Evolutionary conservation across 92 coral and sea anemone species (phyloP), one percentile per base, ranked within the genome.

Genomic region (Umimayanthus chanpuru): DNA sequence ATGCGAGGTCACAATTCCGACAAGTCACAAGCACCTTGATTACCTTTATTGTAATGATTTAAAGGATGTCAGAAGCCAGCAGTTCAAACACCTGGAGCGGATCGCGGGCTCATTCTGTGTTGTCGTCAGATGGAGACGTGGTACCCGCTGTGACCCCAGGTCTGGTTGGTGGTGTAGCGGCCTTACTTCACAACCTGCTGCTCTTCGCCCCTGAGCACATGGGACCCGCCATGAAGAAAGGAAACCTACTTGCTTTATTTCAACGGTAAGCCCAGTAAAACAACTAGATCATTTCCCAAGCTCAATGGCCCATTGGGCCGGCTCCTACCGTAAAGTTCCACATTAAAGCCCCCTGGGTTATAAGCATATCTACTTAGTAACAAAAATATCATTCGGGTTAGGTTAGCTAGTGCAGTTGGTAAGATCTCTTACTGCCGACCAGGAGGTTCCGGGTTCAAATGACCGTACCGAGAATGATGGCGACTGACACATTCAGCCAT

Each of bases 141-240:
- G 76, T 88, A 85, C 90, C 99, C 87, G 90, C 94, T 58, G 93
- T 93, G n/a, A 97, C 98, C 2, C 96, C 98, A 76, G 97, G 98
- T 41, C 89, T 92, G 84, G 93, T 97, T 90, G 94, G 94, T 30
- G 88, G 97, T 1, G 82, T 94, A 80, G 93, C 97, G 18, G 80
- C 81, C 79, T 90, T 97, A 86, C 61, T 97, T 23, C 92, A 88
- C 80, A 94, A 94, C 82, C 79, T 97, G 55, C 90, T 94, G 26
- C 84, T 89, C 25, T 86, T 91, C 21, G 82, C 89, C 14, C 96
- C 96, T 1, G 94, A 85, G 77, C 87, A 79, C 89, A 92, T 88
- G 72, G 82, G 93, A 20, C 39, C 94, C n/a, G 94, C 93, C 70
- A 86, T 97, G 21, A 94, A 93, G 75, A 91, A 89, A 68, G 93